Base-by-base conservation (phyloP, 2,113 vertebrate species). In the Noctilio leporinus region DNA sequence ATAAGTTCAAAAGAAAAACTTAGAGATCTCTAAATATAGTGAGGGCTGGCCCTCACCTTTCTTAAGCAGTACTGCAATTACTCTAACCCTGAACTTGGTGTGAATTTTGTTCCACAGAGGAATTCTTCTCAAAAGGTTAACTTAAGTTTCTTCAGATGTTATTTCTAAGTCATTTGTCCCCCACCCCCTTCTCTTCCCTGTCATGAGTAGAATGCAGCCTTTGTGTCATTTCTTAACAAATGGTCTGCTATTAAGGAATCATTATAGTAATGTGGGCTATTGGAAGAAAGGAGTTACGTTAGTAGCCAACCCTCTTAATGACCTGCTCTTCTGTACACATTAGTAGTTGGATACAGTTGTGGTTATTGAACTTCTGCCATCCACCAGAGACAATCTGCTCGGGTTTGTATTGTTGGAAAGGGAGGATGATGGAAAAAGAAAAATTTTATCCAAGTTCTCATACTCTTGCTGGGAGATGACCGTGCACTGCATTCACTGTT, bases 191-290 rank as follows among this genome's bases (percentile, higher is more conserved):
- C 86, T 88, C 86, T 67, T 93, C 89, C 84, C 93, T 95, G 78
- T 94, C 95, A 70, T 26, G 73, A 85, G 67, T 28, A 93, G 87
- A 95, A 90, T 4, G 73, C 57, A 91, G 93, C 91, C 95, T 96
- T 88, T 91, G 85, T 96, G 96, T 96, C 95, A 86, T 83, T 95
- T 95, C 88, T 97, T 95, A 97, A 97, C 93, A 96, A 96, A 97
- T 96, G 96, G 97, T 95, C 93, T 96, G 93, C 96, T 96, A 96
- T 97, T 97, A 97, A 97, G 96, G 77, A 92, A 96, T 96, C 96
- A 97, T 96, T 96, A 96, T 73, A 95, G 96, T 96, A 95, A 96
- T 94, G 94, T 20, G 82, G 96, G 94, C 95, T 91, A 92, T 90
- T 97, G 97, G 97, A 96, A 95, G 95, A 96, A 95, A 93, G 92